Base-by-base conservation (phyloP, 2,888 invertebrate species). In the Melangyna quadrimaculata region DNA sequence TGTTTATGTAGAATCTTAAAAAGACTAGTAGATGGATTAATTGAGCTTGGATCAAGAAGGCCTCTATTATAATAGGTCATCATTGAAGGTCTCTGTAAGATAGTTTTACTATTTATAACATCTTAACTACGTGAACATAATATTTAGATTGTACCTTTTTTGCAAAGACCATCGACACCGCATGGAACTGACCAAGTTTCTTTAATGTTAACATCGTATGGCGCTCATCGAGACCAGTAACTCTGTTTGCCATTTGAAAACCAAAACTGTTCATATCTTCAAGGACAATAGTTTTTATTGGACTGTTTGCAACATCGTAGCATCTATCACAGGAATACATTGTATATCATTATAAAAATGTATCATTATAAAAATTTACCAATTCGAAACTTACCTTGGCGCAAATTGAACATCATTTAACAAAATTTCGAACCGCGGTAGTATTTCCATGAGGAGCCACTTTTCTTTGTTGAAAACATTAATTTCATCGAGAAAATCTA, bases 151-250 rank as follows among this genome's bases (percentile, higher is more conserved):
- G 2, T 90, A 94, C 94, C 91, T 93, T 92, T 88, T 93, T 91
- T 32, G 91, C 92, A 59, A 93, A 88, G 37, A 93, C 92, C 69
- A 94, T 92, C 0, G 94, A 94, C 7, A 92, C 90, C 0, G 93
- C 94, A 88, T 94, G 94, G 87, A 93, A 93, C 86, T 91, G 92
- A 1, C 93, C 94, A 83, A 94, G 89, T 84, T 93, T 93, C 72
- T 92, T 91, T 72, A 94, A 89, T 1, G 93, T 93, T 53, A 93
- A 59, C n/a, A 91, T 89, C 69, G 92, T 91, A 88, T 94, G 94
- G 0, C 89, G 87, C 82, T 93, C 90, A 90, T 94, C 93, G 12
- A 94, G 90, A 10, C 94, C 94, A 32, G 88, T 79, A 78, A 93
- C 92, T 29, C 94, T 91, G 48, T 93, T 92, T 1, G 92, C 92